phyloP scores from a whole-genome alignment of 2,113 vertebrate genomes.

The Thamnaconus septentrionalis region DNA sequence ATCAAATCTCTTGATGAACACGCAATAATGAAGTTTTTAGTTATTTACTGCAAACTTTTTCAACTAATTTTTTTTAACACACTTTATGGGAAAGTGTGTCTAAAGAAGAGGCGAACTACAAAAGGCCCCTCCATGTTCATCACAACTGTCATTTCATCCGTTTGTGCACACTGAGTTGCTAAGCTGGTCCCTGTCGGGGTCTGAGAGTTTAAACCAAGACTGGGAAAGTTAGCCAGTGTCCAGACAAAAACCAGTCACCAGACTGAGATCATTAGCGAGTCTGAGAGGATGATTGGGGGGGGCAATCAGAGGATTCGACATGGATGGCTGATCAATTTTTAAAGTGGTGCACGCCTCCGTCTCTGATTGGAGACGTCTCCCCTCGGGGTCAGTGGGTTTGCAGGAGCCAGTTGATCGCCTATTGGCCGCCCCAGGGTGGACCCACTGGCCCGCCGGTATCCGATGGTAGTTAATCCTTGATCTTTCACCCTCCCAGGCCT shows the following conservation, averaged over 20 bases:
- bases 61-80: no score
- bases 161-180: neutral
- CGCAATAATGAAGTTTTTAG: no score
- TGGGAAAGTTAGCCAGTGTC: constrained; percentile 9
- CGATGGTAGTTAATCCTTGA: constrained; percentile 49
- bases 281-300: constrained; percentile 3
- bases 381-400: constrained; percentile 45
- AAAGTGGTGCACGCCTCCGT: constrained; percentile 18
- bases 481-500: constrained; percentile 35
- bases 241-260: constrained; percentile 34
- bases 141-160: no score
- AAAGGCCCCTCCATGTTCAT: no score
- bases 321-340: constrained; percentile 34
- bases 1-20: no score
- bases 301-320: constrained; percentile 29
- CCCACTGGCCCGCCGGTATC: constrained; percentile 30
- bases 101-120: no score
- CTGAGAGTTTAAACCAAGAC: neutral
- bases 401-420: constrained; percentile 19
- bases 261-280: constrained; percentile 32
- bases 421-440: constrained; percentile 16
- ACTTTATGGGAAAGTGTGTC: no score
- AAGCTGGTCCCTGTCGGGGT: neutral
- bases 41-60: no score
- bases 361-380: constrained; percentile 21